Conservation (phyloP, 2,888 invertebrate genomes). For the Teleiodes luculella region DNA sequence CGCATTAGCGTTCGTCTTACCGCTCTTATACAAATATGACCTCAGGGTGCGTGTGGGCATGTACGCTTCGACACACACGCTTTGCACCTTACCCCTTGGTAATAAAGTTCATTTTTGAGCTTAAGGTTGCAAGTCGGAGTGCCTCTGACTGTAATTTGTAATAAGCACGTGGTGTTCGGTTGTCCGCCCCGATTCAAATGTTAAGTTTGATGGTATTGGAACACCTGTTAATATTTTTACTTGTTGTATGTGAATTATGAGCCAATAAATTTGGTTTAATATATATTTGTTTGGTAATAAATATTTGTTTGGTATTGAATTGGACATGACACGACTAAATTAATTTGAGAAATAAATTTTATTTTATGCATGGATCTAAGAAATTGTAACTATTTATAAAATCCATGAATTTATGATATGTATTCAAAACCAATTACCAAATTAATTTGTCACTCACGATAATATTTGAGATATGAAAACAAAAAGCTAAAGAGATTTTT, state of each 20-base stretch:
- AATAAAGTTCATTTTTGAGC: not conserved
- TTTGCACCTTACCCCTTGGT: not conserved
- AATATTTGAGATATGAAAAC: no score
- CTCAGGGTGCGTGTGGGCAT: conserved; percentile 24
- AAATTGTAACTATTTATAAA: no score
- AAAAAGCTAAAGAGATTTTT: no score
- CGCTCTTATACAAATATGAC: conserved; percentile 35
- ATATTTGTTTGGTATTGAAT: no score
- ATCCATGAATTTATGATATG: no score
- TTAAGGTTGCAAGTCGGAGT: not conserved
- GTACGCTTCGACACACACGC: not conserved
- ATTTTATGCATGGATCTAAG: no score
- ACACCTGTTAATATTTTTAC: conserved; percentile 11
- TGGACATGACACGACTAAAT: no score
- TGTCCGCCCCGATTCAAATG: conserved; percentile 19
- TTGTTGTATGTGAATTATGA: not conserved
- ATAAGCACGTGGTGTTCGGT: conserved; percentile 23
- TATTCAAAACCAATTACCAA: no score
- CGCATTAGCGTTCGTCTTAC: conserved; percentile 33
- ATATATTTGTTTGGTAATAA: no score
- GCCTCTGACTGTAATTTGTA: conserved; percentile 26
- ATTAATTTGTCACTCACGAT: no score
- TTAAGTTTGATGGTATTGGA: conserved; percentile 7
- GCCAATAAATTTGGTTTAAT: not conserved
- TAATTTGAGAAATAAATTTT: no score